Conservation (phyloP, 1,140 invertebrate species). For the Drosophila trapezifrons region DNA sequence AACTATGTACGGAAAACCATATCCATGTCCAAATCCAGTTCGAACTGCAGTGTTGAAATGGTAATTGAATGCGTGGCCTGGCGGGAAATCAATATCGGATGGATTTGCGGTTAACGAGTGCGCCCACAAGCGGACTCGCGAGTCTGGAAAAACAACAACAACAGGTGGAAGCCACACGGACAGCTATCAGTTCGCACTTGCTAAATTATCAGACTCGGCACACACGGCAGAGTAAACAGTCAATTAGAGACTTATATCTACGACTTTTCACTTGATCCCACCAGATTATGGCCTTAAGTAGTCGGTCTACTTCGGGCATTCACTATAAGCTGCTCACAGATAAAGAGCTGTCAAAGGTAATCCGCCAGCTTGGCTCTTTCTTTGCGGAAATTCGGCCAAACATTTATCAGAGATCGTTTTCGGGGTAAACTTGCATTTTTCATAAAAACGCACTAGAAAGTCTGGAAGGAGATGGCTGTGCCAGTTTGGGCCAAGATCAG, state of each 20-base stretch:
- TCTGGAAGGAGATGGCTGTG: slow-evolving; percentile 28
- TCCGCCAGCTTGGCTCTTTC: neutral
- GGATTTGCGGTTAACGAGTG: slow-evolving; percentile 38
- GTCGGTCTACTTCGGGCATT: neutral
- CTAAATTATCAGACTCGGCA: slow-evolving; percentile 21
- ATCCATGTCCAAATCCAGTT: slow-evolving; percentile 25
- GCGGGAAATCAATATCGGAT: slow-evolving; percentile 44
- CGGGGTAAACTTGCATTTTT: slow-evolving; percentile 48
- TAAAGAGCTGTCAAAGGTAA: slow-evolving; percentile 18
- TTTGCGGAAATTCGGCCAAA: slow-evolving; percentile 8
- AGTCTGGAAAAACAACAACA: slow-evolving; percentile 15
- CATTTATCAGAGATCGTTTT: slow-evolving; percentile 36
- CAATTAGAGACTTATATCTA: slow-evolving; percentile 3
- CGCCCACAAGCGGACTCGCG: slow-evolving; percentile 19
- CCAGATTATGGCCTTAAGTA: slow-evolving; percentile 2
- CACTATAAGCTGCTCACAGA: neutral
- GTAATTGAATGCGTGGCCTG: slow-evolving; percentile 49
- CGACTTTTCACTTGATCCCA: slow-evolving; percentile 4
- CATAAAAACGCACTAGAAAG: slow-evolving; percentile 56
- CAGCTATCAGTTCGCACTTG: slow-evolving; percentile 33
- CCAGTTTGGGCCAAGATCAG: slow-evolving; percentile 57
- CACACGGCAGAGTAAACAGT: slow-evolving; percentile 13
- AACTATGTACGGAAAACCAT: slow-evolving; percentile 8
- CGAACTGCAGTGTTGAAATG: slow-evolving; percentile 41
- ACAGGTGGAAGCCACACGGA: slow-evolving; percentile 14